Percentiles rank a stretch among this genome's conserved stretches.
phyloP scores from a whole-genome alignment of 2,113 vertebrate species.

The Rostratula benghalensis region DNA sequence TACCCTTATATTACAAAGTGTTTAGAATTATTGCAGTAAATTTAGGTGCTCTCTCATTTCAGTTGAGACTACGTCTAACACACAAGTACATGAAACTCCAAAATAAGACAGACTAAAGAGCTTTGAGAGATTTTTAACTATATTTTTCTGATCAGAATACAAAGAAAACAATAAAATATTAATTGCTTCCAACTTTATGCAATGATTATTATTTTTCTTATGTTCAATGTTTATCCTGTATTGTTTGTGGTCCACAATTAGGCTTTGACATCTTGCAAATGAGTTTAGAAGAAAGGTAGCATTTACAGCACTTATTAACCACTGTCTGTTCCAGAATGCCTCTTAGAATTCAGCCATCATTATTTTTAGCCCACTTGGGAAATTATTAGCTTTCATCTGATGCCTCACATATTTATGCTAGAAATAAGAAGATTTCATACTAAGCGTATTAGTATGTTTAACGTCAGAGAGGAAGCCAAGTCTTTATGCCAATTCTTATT shows the following conservation, averaged over 20 bases:
- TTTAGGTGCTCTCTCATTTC: background rate
- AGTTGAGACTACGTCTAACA: background rate
- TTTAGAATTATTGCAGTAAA: background rate
- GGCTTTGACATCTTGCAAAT: background rate
- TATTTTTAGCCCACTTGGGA: conserved; percentile 52
- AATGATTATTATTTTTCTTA: background rate
- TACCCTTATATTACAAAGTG: background rate
- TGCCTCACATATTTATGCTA: conserved; percentile 49
- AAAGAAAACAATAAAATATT: background rate
- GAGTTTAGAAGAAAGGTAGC: background rate
- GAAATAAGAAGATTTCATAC: conserved; percentile 65
- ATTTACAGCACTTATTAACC: conserved; percentile 13
- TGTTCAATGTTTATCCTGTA: background rate
- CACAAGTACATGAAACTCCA: background rate
- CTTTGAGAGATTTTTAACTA: background rate
- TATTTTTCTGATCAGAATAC: background rate
- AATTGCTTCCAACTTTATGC: background rate
- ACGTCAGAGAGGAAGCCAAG: conserved; percentile 52
- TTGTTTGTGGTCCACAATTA: background rate
- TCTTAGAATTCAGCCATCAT: conserved; percentile 1
- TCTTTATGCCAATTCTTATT: conserved; percentile 49
- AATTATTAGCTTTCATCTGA: conserved; percentile 54
- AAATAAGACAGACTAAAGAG: background rate
- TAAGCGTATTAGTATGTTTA: conserved; percentile 64
- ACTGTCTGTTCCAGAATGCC: background rate